Percentiles rank a stretch among this genome's conserved stretches.
Evolutionary conservation across 2,888 invertebrate species (phyloP).

Genomic region (Morpho achilles): DNA sequence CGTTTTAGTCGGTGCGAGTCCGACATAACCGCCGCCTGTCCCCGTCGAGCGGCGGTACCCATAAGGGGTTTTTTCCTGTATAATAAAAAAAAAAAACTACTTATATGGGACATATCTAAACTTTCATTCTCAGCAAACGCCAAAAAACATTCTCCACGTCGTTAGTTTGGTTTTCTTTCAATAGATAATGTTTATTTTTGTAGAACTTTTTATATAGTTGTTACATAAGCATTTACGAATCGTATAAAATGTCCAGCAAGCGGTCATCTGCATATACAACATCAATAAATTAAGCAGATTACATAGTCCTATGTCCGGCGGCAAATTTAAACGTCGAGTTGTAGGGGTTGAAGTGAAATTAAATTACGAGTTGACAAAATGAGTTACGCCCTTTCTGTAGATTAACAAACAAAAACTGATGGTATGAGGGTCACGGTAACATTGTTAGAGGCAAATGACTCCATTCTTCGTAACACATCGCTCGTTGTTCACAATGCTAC

Average conservation of each 20-base stretch:
- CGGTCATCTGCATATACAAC: conserved; percentile 43
- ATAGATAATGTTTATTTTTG: background rate
- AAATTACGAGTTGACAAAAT: conserved; percentile 78
- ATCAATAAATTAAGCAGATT: conserved; percentile 64
- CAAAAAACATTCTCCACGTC: too few relatives aligned
- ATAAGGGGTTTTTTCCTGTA: too few relatives aligned
- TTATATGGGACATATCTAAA: too few relatives aligned
- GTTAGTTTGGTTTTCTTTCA: too few relatives aligned
- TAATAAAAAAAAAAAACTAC: too few relatives aligned
- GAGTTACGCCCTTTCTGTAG: conserved; percentile 78
- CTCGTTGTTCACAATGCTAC: conserved; percentile 60
- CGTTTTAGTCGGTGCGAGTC: too few relatives aligned
- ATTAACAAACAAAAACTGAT: conserved; percentile 79
- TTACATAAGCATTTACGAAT: background rate
- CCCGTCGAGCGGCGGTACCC: too few relatives aligned
- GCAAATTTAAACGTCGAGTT: conserved; percentile 43
- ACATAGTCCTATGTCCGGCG: conserved; percentile 53
- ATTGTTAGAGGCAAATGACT: conserved; percentile 75
- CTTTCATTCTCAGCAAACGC: too few relatives aligned
- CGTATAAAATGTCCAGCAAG: background rate
- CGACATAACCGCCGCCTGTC: too few relatives aligned
- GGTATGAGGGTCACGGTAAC: conserved; percentile 74
- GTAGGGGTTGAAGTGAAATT: conserved; percentile 70
- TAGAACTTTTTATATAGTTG: background rate
- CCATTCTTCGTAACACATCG: conserved; percentile 67